These are phyloP conservation scores for Galago senegalensis DNA, from an alignment of 2,797 vertebrate species.

Conservation along the genomic window DNA sequence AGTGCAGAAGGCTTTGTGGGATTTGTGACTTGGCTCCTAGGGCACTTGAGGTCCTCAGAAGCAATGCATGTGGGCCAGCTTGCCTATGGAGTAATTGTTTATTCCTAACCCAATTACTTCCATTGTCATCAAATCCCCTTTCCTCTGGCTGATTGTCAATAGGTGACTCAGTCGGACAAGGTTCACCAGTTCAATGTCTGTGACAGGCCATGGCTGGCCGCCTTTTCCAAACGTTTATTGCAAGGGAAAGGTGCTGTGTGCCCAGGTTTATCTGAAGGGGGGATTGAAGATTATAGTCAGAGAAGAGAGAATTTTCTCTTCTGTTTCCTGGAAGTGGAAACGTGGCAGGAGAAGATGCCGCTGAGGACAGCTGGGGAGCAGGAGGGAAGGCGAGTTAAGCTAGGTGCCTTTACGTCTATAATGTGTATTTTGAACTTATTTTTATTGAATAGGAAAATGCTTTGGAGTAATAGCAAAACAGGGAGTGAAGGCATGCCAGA, in stretches of 20 bases:
- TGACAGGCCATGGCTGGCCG: not conserved
- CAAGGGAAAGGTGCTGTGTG: not conserved
- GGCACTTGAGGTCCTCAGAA: not conserved
- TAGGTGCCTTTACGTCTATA: not conserved
- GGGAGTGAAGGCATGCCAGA: constrained; percentile 28
- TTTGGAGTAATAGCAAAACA: constrained; percentile 61
- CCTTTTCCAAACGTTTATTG: not conserved
- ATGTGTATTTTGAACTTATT: constrained; percentile 25
- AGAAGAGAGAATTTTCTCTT: not conserved
- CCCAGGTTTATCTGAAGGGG: not conserved
- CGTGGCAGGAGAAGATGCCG: not conserved
- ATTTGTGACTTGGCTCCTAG: constrained; percentile 2
- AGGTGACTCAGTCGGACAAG: not conserved
- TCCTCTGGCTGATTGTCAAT: constrained; percentile 64
- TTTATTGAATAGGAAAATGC: constrained; percentile 59
- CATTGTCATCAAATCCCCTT: constrained; percentile 43
- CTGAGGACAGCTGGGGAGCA: rapidly evolving
- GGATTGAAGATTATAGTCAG: not conserved
- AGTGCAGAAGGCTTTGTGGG: constrained; percentile 13
- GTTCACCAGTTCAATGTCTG: not conserved
- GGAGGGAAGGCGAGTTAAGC: not conserved
- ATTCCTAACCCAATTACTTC: constrained; percentile 30
- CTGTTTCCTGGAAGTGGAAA: not conserved
- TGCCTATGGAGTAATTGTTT: constrained; percentile 53
- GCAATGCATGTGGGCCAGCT: not conserved